Evolutionary conservation across 1,140 invertebrate genomes (phyloP).

Genomic region (Macrocentrus cingulum): DNA sequence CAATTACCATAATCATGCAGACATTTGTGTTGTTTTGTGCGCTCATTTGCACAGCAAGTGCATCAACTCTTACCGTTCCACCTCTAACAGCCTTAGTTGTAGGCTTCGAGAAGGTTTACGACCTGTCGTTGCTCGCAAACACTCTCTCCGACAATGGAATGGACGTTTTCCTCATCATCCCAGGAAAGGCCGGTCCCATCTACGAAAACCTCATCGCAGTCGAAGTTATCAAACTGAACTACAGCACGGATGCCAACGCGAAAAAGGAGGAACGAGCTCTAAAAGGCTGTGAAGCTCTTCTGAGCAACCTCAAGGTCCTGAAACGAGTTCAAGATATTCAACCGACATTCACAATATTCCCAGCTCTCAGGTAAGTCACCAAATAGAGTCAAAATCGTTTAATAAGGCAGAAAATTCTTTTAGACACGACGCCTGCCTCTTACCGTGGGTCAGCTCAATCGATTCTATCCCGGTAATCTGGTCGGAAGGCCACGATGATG

Average conservation of each 20-base stretch:
- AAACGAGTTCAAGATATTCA: slow-evolving; percentile 41
- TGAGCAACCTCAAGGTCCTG: slow-evolving; percentile 38
- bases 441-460: slow-evolving; percentile 45
- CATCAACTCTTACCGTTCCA: slow-evolving; percentile 40
- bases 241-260: slow-evolving; percentile 19
- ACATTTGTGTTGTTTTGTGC: neutral
- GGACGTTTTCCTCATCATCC: slow-evolving; percentile 44
- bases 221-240: slow-evolving; percentile 41
- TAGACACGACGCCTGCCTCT: slow-evolving; percentile 53
- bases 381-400: neutral
- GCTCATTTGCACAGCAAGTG: slow-evolving; percentile 12
- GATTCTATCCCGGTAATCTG: slow-evolving; percentile 50
- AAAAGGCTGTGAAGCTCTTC: slow-evolving; percentile 41
- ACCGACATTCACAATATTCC: slow-evolving; percentile 49
- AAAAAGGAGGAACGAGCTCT: slow-evolving; percentile 36
- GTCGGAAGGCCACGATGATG: slow-evolving; percentile 46
- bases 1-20: slow-evolving; percentile 3
- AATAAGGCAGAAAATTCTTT: slow-evolving; percentile 27
- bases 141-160: slow-evolving; percentile 50
- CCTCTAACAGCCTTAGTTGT: slow-evolving; percentile 47
- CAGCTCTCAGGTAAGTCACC: slow-evolving; percentile 45
- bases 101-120: slow-evolving; percentile 51
- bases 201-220: slow-evolving; percentile 48
- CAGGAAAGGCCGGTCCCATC: slow-evolving; percentile 32
- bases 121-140: slow-evolving; percentile 51